Evolutionary conservation across 2,797 vertebrate genomes (phyloP).

Genomic region (Anableps anableps): DNA sequence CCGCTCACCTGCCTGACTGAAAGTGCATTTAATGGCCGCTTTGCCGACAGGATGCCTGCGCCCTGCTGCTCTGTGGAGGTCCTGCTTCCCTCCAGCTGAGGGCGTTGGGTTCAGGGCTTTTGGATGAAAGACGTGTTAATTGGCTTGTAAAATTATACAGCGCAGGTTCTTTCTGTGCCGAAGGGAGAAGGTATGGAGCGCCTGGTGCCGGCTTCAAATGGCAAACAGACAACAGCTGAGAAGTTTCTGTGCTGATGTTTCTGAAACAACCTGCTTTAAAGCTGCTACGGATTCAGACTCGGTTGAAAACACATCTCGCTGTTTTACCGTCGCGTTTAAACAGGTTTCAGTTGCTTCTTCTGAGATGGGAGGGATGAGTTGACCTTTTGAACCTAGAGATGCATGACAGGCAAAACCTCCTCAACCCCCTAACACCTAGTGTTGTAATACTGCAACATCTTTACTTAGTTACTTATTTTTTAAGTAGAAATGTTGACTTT

Average conservation of each 20-base stretch:
- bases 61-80: conserved; percentile 11
- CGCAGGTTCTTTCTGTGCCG: neutral
- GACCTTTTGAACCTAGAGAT: no score
- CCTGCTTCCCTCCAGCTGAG: conserved; percentile 8
- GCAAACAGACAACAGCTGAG: neutral
- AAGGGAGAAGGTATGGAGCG: neutral
- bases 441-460: no score
- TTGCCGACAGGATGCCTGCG: neutral
- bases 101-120: conserved; percentile 20
- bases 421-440: no score
- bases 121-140: conserved; percentile 21
- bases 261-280: neutral
- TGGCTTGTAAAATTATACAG: conserved; percentile 17
- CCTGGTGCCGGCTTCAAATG: neutral
- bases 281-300: neutral
- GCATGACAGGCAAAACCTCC: no score
- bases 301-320: neutral
- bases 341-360: neutral
- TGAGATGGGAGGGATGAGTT: no score
- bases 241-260: neutral
- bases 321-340: neutral
- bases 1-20: conserved; percentile 5
- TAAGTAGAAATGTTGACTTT: no score
- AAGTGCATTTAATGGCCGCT: conserved; percentile 11
- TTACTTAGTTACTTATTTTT: no score